These are phyloP conservation scores for Coluber constrictor DNA, from an alignment of 2,797 vertebrate genomes.

Conservation along the genomic window DNA sequence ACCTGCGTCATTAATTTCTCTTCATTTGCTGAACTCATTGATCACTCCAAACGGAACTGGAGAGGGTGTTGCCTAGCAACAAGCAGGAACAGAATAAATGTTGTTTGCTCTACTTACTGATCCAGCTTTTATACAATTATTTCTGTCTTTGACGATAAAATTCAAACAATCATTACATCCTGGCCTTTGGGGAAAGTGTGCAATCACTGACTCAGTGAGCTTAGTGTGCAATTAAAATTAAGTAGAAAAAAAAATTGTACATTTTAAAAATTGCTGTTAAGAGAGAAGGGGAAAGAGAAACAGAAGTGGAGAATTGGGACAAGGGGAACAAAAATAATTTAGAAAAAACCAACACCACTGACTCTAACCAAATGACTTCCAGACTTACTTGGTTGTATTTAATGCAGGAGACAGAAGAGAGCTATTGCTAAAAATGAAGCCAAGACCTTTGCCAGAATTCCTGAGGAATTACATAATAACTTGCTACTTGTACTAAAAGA, in stretches of 20 bases:
- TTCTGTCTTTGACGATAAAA: constrained; percentile 50
- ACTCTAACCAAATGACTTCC: not conserved
- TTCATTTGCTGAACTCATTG: constrained; percentile 60
- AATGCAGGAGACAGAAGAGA: not conserved
- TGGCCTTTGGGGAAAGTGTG: constrained; percentile 12
- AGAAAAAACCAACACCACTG: not conserved
- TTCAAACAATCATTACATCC: constrained; percentile 15
- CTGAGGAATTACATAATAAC: not conserved
- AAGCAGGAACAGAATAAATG: constrained; percentile 59
- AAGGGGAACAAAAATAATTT: not conserved
- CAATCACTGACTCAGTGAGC: not conserved
- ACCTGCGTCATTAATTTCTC: constrained; percentile 60
- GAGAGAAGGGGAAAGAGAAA: not conserved
- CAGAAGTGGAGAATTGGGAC: not conserved
- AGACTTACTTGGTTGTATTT: not conserved
- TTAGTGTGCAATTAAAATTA: constrained; percentile 49
- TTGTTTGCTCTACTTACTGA: constrained; percentile 54
- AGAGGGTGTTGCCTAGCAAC: constrained; percentile 54
- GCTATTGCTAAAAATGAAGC: not conserved
- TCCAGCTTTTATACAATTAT: constrained; percentile 40
- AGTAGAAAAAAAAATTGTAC: constrained; percentile 45
- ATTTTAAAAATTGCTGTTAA: not conserved
- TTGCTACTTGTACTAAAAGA: not conserved
- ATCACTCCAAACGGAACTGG: constrained; percentile 63
- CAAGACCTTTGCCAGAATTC: not conserved